Conservation (phyloP, 2,888 invertebrate species). For the Pterobdella sp. region DNA sequence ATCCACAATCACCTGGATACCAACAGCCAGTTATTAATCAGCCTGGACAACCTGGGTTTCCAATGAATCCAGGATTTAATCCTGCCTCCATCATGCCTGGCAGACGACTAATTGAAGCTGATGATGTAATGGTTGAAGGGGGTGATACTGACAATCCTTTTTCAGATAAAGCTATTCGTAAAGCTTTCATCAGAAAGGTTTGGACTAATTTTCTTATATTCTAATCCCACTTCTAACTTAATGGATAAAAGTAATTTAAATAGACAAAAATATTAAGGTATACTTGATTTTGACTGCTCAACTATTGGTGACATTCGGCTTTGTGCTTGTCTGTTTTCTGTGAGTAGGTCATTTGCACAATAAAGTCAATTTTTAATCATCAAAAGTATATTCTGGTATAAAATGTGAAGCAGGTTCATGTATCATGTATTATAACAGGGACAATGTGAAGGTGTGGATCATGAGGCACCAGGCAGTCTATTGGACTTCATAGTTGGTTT, state of each 20-base stretch:
- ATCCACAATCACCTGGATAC: background rate
- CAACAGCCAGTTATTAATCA: background rate
- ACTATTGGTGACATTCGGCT: constrained; percentile 44
- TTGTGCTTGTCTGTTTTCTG: constrained; percentile 45
- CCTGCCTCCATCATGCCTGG: background rate
- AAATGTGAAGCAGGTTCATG: no score
- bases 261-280: constrained; percentile 43
- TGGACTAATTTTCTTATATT: no score
- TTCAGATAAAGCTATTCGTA: constrained; percentile 16
- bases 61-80: background rate
- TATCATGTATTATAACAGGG: background rate
- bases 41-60: background rate
- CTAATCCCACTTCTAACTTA: no score
- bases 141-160: constrained; percentile 16
- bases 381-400: background rate
- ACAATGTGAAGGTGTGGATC: background rate
- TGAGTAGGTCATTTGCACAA: background rate
- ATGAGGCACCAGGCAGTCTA: background rate
- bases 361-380: background rate
- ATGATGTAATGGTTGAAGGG: background rate
- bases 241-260: no score
- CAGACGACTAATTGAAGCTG: background rate
- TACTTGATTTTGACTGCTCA: constrained; percentile 48
- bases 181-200: constrained; percentile 25
- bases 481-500: background rate